These are phyloP conservation scores for Noctua fimbriata DNA, from an alignment of 2,888 invertebrate species.

Conservation along the genomic window DNA sequence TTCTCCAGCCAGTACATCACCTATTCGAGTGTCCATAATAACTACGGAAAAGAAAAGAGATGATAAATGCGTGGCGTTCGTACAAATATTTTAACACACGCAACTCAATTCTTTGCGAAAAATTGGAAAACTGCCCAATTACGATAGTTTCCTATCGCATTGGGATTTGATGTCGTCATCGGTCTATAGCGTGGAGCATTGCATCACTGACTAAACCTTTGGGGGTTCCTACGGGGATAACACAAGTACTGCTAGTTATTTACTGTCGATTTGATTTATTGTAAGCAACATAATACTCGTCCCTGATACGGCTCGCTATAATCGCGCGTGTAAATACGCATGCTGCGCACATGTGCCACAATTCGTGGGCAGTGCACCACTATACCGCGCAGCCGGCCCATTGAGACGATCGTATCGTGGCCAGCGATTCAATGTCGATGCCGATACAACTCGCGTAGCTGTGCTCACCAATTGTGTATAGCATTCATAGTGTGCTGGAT, in stretches of 20 bases:
- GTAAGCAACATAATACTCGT: neutral
- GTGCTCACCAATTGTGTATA: neutral
- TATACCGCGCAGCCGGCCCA: neutral
- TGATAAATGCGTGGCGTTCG: neutral
- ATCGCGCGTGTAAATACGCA: neutral
- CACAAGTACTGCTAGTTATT: neutral
- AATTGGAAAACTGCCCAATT: constrained; percentile 30
- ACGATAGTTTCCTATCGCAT: constrained; percentile 9
- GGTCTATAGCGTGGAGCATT: constrained; percentile 8
- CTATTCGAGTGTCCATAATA: neutral
- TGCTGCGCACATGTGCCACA: constrained; percentile 10
- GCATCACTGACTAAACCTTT: constrained; percentile 18
- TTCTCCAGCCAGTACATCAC: neutral
- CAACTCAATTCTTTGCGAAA: constrained; percentile 21
- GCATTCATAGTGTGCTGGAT: neutral
- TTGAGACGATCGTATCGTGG: constrained; percentile 47
- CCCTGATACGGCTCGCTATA: neutral
- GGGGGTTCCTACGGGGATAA: constrained; percentile 20
- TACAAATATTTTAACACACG: constrained; percentile 11
- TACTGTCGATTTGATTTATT: neutral
- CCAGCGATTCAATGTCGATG: constrained; percentile 26
- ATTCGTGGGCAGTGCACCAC: neutral
- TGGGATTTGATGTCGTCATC: constrained; percentile 9
- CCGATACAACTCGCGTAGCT: neutral
- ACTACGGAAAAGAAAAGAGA: neutral